Evolutionary conservation across 2,797 vertebrate species (phyloP).

Genomic region (Bradypodion pumilum): DNA sequence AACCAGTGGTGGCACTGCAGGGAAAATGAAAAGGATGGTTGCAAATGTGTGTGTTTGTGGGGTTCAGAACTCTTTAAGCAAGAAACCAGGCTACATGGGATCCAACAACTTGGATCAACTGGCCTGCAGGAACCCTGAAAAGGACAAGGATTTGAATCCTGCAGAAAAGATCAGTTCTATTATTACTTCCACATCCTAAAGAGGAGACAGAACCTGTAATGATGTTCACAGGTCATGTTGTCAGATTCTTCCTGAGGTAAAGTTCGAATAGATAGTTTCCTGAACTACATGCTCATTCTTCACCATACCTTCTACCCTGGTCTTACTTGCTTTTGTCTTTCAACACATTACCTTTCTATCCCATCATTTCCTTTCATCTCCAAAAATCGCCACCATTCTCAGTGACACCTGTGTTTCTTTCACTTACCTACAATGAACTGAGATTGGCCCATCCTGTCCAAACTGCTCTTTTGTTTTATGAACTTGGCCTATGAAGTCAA

Average conservation of each 20-base stretch:
- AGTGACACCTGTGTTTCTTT: slow-evolving; percentile 13
- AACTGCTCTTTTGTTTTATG: slow-evolving; percentile 99
- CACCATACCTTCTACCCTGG: neutral
- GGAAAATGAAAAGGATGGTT: too few species aligned
- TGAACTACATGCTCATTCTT: neutral
- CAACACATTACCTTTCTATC: neutral
- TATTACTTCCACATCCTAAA: neutral
- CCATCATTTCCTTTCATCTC: neutral
- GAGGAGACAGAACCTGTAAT: neutral
- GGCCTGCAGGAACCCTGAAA: neutral
- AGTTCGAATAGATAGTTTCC: neutral
- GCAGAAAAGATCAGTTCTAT: neutral
- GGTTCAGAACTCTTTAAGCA: neutral
- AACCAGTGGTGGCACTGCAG: too few species aligned
- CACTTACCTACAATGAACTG: slow-evolving; percentile 97
- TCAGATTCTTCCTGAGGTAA: neutral
- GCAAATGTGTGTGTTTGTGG: neutral
- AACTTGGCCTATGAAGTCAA: slow-evolving; percentile 99
- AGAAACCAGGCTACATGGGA: neutral
- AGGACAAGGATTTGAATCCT: neutral
- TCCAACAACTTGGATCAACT: neutral
- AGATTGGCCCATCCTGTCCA: slow-evolving; percentile 97
- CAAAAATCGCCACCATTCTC: neutral
- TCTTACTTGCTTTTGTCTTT: too few species aligned
- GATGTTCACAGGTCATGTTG: neutral